These are phyloP conservation scores for Neuroscelio doddi DNA, from an alignment of 2,888 invertebrate species.

Conservation along the genomic window DNA sequence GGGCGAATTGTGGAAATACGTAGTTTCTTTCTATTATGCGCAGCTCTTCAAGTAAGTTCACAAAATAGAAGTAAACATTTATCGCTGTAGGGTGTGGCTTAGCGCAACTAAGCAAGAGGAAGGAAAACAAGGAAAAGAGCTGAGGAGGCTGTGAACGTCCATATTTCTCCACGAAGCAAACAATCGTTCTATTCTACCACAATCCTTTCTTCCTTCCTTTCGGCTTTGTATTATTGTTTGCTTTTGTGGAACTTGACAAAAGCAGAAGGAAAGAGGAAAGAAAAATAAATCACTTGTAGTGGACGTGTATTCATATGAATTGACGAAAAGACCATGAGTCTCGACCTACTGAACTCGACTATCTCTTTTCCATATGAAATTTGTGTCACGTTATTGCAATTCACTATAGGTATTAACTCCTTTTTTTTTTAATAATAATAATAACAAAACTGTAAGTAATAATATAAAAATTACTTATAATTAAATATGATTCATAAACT, in stretches of 20 bases:
- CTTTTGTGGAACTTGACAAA: slow-evolving; percentile 32
- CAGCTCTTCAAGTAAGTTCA: slow-evolving; percentile 4
- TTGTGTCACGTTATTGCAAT: too few relatives aligned
- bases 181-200: slow-evolving; percentile 33
- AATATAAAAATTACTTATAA: too few relatives aligned
- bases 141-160: slow-evolving; percentile 28
- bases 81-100: slow-evolving; percentile 2
- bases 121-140: slow-evolving; percentile 4
- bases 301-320: slow-evolving; percentile 13
- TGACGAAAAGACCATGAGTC: slow-evolving; percentile 9
- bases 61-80: slow-evolving; percentile 23
- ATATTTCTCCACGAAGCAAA: slow-evolving; percentile 35
- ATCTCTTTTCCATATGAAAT: too few relatives aligned
- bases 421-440: too few relatives aligned
- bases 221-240: slow-evolving; percentile 29
- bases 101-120: slow-evolving; percentile 8
- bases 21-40: slow-evolving; percentile 6
- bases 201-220: slow-evolving; percentile 30
- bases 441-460: too few relatives aligned
- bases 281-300: slow-evolving; percentile 38
- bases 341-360: slow-evolving; percentile 12
- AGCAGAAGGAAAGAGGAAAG: slow-evolving; percentile 21
- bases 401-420: too few relatives aligned
- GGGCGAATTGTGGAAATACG: not conserved
- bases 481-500: too few relatives aligned